Conservation (phyloP, 2,888 invertebrate species). For the Penaeus monodon region DNA sequence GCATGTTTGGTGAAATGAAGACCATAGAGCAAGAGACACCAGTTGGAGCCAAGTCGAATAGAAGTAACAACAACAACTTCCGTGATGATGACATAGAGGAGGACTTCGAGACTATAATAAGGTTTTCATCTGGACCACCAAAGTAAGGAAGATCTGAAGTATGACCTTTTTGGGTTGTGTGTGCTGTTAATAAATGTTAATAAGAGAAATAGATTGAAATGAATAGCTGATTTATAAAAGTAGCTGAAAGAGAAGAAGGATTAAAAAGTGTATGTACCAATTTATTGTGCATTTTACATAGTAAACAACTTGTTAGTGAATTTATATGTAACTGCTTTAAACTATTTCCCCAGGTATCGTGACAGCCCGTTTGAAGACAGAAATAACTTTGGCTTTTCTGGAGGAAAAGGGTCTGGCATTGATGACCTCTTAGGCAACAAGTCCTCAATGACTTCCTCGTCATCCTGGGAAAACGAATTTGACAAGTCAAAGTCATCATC, state of each 20-base stretch:
- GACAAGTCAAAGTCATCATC: constrained; percentile 46
- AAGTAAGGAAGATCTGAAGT: constrained; percentile 69
- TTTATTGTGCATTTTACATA: constrained; percentile 3
- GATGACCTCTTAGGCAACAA: constrained; percentile 60
- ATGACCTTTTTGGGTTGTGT: no score
- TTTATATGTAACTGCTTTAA: not conserved
- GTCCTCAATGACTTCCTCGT: constrained; percentile 25
- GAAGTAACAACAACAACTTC: constrained; percentile 53
- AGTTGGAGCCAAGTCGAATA: constrained; percentile 67
- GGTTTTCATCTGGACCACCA: constrained; percentile 74
- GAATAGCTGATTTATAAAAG: no score
- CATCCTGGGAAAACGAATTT: constrained; percentile 60
- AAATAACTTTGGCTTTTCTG: constrained; percentile 61
- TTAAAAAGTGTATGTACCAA: no score
- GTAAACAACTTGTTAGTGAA: not conserved
- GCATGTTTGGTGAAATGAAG: constrained; percentile 90
- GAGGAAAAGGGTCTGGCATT: constrained; percentile 58
- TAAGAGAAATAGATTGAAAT: no score
- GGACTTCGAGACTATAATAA: constrained; percentile 69
- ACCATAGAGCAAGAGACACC: constrained; percentile 87
- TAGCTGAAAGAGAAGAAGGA: no score
- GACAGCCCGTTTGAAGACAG: constrained; percentile 65
- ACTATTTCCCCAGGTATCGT: constrained; percentile 60
- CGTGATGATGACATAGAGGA: constrained; percentile 69
- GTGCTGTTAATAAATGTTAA: no score